A percentile compares a stretch with the other conserved stretches of the same genome.
These are phyloP conservation scores for Melanostoma mellinum DNA, from an alignment of 2,888 invertebrate species.

Conservation along the genomic window DNA sequence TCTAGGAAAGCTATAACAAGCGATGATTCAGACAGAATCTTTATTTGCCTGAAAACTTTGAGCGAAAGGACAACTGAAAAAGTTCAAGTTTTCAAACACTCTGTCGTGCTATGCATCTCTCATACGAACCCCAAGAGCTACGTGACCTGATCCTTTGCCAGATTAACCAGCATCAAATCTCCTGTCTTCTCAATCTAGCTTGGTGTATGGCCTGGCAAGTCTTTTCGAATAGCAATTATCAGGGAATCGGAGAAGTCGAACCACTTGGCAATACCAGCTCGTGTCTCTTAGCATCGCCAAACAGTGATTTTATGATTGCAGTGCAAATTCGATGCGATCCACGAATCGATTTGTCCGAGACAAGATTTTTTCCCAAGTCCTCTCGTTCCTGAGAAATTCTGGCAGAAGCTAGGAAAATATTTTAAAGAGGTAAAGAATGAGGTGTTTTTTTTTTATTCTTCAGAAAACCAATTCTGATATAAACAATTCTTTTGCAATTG, in stretches of 20 bases:
- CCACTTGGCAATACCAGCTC: conserved; percentile 96
- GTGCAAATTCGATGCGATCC: conserved; percentile 95
- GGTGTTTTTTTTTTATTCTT: too few species aligned
- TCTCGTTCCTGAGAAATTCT: conserved; percentile 93
- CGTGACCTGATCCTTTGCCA: conserved; percentile 96
- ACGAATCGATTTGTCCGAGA: conserved; percentile 92
- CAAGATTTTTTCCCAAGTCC: conserved; percentile 94
- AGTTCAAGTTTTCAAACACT: conserved; percentile 88
- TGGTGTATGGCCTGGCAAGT: conserved; percentile 98
- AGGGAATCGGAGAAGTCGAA: conserved; percentile 95
- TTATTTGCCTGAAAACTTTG: conserved; percentile 90
- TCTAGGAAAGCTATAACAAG: conserved; percentile 95
- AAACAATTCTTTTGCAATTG: too few species aligned
- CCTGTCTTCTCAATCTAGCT: conserved; percentile 93
- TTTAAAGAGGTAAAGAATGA: conserved; percentile 94
- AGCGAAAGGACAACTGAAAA: conserved; percentile 87
- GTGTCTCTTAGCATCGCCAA: conserved; percentile 94
- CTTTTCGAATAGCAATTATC: conserved; percentile 92
- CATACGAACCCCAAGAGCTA: conserved; percentile 96
- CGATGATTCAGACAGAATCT: conserved; percentile 95
- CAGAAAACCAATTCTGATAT: too few species aligned
- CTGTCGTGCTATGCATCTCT: conserved; percentile 95
- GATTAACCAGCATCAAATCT: conserved; percentile 97
- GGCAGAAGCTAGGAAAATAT: conserved; percentile 96
- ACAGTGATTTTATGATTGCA: conserved; percentile 92